Percentiles rank a stretch among this genome's conserved stretches.
Evolutionary conservation across 2,888 invertebrate genomes (phyloP).

Genomic region (Odontothrips loti): DNA sequence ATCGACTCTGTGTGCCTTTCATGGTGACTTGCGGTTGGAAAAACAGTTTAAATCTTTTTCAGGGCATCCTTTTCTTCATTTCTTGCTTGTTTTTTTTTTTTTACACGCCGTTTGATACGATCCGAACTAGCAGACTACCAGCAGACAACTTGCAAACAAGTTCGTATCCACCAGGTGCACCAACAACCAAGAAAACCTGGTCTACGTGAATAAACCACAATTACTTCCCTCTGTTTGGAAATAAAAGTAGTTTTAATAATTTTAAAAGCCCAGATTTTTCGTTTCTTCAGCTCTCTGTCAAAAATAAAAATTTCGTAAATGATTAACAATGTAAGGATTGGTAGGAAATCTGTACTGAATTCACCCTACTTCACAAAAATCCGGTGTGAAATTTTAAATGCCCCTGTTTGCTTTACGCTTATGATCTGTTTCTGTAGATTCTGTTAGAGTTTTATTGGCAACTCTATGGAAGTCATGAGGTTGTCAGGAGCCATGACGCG

Average conservation of each 20-base stretch:
- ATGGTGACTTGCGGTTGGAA: not conserved
- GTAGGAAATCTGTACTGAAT: not conserved
- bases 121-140: not conserved
- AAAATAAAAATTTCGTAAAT: not conserved
- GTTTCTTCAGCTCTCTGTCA: not conserved
- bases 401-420: no score
- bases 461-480: no score
- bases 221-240: not conserved
- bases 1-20: not conserved
- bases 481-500: no score
- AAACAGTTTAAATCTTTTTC: not conserved
- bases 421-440: no score
- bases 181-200: not conserved
- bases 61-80: not conserved
- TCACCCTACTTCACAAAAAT: no score
- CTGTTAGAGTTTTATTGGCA: no score
- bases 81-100: not conserved
- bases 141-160: conserved; percentile 9
- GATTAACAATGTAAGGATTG: not conserved
- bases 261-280: no score
- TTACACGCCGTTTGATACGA: not conserved
- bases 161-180: conserved; percentile 16
- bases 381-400: no score
- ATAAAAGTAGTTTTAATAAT: not conserved
- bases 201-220: not conserved